These are phyloP conservation scores for Galeopsomyia nigrocyanea DNA, from an alignment of 2,888 invertebrate species.

Conservation along the genomic window DNA sequence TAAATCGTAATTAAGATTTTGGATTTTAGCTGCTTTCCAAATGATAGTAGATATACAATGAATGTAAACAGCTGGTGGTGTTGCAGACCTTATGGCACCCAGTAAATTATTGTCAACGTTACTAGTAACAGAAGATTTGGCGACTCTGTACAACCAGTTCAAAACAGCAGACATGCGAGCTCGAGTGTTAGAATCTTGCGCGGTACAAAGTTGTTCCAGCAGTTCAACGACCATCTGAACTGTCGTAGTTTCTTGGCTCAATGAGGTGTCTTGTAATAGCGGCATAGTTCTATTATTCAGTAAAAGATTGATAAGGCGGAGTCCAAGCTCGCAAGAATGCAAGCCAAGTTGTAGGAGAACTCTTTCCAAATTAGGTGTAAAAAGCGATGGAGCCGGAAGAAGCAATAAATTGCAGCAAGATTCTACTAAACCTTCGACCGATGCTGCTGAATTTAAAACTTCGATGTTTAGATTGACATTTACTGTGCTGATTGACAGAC, in stretches of 20 bases:
- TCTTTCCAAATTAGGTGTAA: constrained; percentile 76
- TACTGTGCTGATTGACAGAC: constrained; percentile 72
- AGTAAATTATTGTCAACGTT: constrained; percentile 48
- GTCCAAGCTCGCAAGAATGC: constrained; percentile 74
- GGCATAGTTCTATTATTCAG: constrained; percentile 71
- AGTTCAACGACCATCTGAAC: constrained; percentile 82
- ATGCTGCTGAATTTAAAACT: constrained; percentile 76
- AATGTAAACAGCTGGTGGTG: constrained; percentile 73
- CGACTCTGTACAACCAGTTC: constrained; percentile 79
- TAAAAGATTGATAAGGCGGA: constrained; percentile 73
- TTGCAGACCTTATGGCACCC: constrained; percentile 50
- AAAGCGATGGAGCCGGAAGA: constrained; percentile 76
- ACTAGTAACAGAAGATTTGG: constrained; percentile 69
- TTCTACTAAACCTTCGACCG: constrained; percentile 77
- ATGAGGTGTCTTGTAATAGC: constrained; percentile 59
- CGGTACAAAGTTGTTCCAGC: constrained; percentile 83
- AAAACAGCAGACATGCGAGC: constrained; percentile 78
- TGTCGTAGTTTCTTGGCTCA: constrained; percentile 62
- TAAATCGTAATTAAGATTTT: constrained; percentile 75
- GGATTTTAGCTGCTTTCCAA: constrained; percentile 79
- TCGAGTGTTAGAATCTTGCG: constrained; percentile 72
- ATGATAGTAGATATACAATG: constrained; percentile 87
- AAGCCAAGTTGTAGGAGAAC: constrained; percentile 80
- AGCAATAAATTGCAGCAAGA: constrained; percentile 81
- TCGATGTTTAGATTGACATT: constrained; percentile 66